Conservation (phyloP, 92 coral and sea anemone species). For the Heteractis magnifica region DNA sequence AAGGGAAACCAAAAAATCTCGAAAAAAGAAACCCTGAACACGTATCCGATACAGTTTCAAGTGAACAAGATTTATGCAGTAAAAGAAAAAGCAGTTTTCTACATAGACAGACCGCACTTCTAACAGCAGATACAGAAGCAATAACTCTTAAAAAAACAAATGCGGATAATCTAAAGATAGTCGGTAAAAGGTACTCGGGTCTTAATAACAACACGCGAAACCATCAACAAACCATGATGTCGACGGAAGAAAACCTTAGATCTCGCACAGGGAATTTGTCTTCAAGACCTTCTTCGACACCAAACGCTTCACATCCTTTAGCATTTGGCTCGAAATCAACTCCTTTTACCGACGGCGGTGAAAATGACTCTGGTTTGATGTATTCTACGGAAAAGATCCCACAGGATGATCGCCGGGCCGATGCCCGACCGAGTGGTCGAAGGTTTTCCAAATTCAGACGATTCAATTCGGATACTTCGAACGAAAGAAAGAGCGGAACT, state of each 20-base stretch:
- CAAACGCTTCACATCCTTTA: slow-evolving; percentile 2
- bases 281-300: slow-evolving; percentile 25
- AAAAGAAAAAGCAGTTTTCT: slow-evolving; percentile 13
- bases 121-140: slow-evolving; percentile 13
- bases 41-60: neutral
- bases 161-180: slow-evolving; percentile 8
- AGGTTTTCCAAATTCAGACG: slow-evolving; percentile 25
- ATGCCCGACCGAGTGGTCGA: neutral
- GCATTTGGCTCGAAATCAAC: neutral
- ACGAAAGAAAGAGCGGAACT: neutral
- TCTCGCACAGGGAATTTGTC: neutral
- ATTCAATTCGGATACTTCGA: slow-evolving; percentile 35
- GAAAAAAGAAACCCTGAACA: neutral
- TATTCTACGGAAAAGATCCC: neutral
- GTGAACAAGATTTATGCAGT: neutral
- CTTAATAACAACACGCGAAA: neutral
- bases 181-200: slow-evolving; percentile 21
- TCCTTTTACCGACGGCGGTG: neutral
- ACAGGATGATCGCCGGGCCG: neutral
- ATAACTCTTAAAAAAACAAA: slow-evolving; percentile 7
- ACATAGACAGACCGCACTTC: slow-evolving; percentile 28
- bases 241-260: neutral
- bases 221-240: neutral
- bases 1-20: slow-evolving; percentile 22
- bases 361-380: neutral